These are phyloP conservation scores for Erebia ligea DNA, from an alignment of 2,888 invertebrate genomes.

Conservation along the genomic window DNA sequence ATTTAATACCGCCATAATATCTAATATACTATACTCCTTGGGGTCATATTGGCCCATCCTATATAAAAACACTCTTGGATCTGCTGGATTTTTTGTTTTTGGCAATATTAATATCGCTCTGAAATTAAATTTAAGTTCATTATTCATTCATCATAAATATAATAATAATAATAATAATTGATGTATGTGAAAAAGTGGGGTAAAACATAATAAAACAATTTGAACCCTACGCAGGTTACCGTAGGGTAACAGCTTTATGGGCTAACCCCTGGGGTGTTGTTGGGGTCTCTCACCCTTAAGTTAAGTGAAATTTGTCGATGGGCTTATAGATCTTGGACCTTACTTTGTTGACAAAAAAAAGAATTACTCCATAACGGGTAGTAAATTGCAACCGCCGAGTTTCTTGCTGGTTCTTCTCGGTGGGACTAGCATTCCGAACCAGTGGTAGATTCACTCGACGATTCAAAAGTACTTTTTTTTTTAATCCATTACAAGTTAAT, in stretches of 20 bases:
- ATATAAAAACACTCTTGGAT: slow-evolving; percentile 77
- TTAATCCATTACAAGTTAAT: too few species aligned
- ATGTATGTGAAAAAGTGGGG: slow-evolving; percentile 1
- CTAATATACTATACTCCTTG: slow-evolving; percentile 50
- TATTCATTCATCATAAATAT: too few species aligned
- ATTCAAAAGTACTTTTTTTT: too few species aligned
- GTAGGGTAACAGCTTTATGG: slow-evolving; percentile 20
- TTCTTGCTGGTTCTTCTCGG: too few species aligned
- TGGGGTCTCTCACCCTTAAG: neutral
- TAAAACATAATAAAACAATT: slow-evolving; percentile 20
- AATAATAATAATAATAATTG: too few species aligned
- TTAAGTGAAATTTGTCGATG: slow-evolving; percentile 15
- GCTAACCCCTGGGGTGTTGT: slow-evolving; percentile 7
- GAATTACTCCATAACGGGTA: too few species aligned
- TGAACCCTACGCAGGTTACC: slow-evolving; percentile 15
- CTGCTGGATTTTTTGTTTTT: slow-evolving; percentile 50
- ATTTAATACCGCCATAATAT: slow-evolving; percentile 49
- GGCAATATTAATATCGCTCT: slow-evolving; percentile 54
- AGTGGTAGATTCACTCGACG: too few species aligned
- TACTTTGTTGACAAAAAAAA: too few species aligned
- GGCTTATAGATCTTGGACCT: slow-evolving; percentile 11
- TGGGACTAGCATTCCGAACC: too few species aligned
- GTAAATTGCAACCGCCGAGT: too few species aligned
- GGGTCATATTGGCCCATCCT: slow-evolving; percentile 75
- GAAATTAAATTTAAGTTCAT: slow-evolving; percentile 38